These are phyloP conservation scores for Bubalus kerabau DNA, from an alignment of 2,113 vertebrate species.

Conservation along the genomic window DNA sequence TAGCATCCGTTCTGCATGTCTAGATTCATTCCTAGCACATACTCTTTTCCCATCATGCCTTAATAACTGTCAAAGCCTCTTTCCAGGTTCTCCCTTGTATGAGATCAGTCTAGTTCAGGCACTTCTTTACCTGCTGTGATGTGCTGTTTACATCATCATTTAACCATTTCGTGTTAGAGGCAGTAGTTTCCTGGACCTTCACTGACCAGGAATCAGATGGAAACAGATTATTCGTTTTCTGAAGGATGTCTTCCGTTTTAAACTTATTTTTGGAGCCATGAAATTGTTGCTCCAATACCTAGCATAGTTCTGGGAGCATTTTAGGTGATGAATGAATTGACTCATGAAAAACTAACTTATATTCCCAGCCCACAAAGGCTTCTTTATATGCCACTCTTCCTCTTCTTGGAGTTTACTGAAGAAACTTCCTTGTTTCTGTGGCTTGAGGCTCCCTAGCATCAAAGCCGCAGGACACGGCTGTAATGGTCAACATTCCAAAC, in stretches of 20 bases:
- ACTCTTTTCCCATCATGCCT: neutral
- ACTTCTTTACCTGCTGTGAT: neutral
- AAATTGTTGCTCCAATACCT: neutral
- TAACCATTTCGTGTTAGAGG: neutral
- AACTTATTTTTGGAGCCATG: neutral
- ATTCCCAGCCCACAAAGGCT: slow-evolving; percentile 49
- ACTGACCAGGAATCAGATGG: neutral
- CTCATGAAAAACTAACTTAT: slow-evolving; percentile 49
- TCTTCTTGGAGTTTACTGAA: slow-evolving; percentile 40
- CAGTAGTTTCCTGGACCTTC: neutral
- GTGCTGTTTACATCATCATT: neutral
- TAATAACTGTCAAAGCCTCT: neutral
- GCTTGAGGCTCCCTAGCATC: neutral
- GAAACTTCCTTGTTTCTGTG: slow-evolving; percentile 51
- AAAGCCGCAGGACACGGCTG: neutral
- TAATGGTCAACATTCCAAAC: neutral
- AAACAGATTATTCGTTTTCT: neutral
- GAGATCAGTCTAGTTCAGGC: neutral
- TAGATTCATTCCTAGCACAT: neutral
- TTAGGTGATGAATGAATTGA: slow-evolving; percentile 54
- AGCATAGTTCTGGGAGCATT: slow-evolving; percentile 11
- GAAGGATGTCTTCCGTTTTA: neutral
- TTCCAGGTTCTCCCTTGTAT: neutral
- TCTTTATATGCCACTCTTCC: slow-evolving; percentile 30
- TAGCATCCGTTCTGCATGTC: neutral